phyloP scores from a whole-genome alignment of 2,113 vertebrate species.

The Phylloscopus trochiloides region DNA sequence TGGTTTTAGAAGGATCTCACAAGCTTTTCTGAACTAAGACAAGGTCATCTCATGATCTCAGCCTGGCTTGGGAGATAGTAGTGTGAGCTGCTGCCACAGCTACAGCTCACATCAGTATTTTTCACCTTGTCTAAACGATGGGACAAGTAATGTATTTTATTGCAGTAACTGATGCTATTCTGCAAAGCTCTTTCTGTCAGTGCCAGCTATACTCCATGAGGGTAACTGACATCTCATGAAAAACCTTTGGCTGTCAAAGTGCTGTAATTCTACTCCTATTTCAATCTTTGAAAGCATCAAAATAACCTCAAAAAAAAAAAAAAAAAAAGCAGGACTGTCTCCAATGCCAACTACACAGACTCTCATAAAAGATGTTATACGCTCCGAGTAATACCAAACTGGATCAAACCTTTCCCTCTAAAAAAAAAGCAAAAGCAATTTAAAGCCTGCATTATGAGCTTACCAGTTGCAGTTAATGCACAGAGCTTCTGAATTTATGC shows the following conservation, averaged over 20 bases:
- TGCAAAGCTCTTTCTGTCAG: background rate
- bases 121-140: background rate
- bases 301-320: background rate
- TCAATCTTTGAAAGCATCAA: background rate
- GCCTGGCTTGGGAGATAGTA: background rate
- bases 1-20: background rate
- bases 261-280: background rate
- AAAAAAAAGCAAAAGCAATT: background rate
- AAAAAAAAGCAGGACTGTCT: background rate
- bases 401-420: background rate
- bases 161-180: conserved; percentile 7
- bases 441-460: background rate
- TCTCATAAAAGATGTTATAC: background rate
- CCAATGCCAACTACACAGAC: background rate
- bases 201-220: background rate
- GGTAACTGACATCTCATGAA: background rate
- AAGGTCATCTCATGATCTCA: conserved; percentile 26
- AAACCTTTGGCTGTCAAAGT: background rate
- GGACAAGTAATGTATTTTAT: conserved; percentile 6
- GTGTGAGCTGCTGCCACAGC: background rate
- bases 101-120: background rate
- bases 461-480: background rate
- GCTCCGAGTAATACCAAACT: background rate
- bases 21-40: conserved; percentile 14
- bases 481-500: background rate